A percentile compares a stretch with the other conserved stretches of the same genome.
phyloP scores from a whole-genome alignment of 1,140 invertebrate genomes.

The Batillaria attramentaria region DNA sequence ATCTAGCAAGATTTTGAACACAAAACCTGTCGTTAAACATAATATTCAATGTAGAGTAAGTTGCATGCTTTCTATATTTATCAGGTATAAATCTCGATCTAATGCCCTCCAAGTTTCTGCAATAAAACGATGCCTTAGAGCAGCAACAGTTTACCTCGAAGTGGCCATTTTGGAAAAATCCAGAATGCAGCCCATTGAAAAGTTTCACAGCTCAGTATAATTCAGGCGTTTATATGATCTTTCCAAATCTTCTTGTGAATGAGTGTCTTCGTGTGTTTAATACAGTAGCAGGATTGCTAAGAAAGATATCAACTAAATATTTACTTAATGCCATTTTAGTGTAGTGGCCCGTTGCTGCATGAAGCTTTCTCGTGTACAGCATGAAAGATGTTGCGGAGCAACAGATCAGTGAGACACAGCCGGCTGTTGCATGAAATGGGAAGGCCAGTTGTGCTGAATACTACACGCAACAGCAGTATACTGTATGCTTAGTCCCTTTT shows the following conservation, averaged over 20 bases:
- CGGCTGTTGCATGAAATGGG: neutral
- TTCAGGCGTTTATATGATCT: too few relatives aligned
- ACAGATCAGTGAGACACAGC: neutral
- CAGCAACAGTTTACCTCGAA: neutral
- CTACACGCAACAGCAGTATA: neutral
- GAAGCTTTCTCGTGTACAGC: neutral
- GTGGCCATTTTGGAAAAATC: neutral
- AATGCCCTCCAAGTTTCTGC: too few relatives aligned
- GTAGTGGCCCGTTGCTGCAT: neutral
- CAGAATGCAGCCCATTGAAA: neutral
- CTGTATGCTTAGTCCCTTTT: neutral
- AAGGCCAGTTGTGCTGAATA: neutral
- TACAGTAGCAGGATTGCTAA: neutral
- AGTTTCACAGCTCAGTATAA: neutral
- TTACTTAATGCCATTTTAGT: neutral
- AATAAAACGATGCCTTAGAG: neutral
- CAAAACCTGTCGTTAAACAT: too few relatives aligned
- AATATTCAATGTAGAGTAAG: too few relatives aligned
- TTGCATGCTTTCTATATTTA: too few relatives aligned
- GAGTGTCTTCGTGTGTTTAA: neutral
- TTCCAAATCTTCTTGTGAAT: neutral
- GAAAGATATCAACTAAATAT: neutral
- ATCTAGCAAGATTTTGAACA: too few relatives aligned
- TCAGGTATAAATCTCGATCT: too few relatives aligned
- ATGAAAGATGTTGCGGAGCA: neutral